Evolutionary conservation across 1,140 invertebrate species (phyloP), one percentile per base, ranked within the genome.

Genomic region (Sweltsa coloradensis): DNA sequence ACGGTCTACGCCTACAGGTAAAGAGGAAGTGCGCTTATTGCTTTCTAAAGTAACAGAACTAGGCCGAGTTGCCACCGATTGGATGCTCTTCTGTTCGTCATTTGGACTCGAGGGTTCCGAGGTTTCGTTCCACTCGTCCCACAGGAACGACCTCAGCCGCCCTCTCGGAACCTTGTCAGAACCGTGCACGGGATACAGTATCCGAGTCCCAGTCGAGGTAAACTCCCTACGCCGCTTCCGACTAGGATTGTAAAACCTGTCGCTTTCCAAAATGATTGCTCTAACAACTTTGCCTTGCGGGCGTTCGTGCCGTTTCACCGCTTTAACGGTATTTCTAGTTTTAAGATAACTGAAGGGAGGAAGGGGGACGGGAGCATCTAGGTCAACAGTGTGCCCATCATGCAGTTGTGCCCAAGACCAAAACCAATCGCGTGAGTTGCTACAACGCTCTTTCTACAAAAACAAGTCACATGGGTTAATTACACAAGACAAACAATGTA

Each of bases 201-300:
- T 63, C 46, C 54, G 54, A 22, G 63, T 63, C 21, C 67, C 67
- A 2, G 58, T 55, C 14, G 60, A 58, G 11, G 63, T 66, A 22
- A 60, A 62, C 23, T 54, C 51, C 47, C 62, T 55, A 43, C 60
- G 60, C 21, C 47, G 55, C 19, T 57, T 53, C 19, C 58, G 51
- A 46, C 56, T 53, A 6, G 63, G 62, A 34, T 55, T 57, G 50
- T 65, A 66, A 57, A 67, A 68, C 36, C 58, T 57, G 52, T 67
- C 61, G 13, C 56, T 57, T 31, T 59, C 53, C 23, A 61, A 31
- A 34, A 69, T 55, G 19, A 69, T 64, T 21, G 57, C 57, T 26
- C 55, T 54, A 2, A 67, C 60, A 27, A 62, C 47, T 29, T 45
- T 50, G 3, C 49, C 55, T 14, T 51, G 34, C 31, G 53, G 29